Base-by-base conservation (phyloP, 2,797 vertebrate genomes). In the Scyliorhinus canicula region DNA sequence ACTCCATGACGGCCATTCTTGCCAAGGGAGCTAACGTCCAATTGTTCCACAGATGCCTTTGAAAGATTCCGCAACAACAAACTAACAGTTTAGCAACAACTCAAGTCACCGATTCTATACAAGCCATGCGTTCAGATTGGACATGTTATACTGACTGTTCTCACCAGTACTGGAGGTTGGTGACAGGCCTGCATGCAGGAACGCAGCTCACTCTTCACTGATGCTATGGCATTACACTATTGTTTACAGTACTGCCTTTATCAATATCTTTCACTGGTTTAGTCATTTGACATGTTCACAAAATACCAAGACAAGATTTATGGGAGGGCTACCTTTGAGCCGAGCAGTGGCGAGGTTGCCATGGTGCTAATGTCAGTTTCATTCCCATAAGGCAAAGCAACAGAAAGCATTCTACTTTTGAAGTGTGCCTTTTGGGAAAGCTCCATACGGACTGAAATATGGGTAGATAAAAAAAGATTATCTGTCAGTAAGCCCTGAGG, bases 291-390 rank as follows among this genome's bases (percentile, higher is more conserved):
- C 4, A 57, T 55, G 11, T 55, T 35, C 85, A 86, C 85, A 86
- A 86, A 86, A 55, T 86, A 86, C 16, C 52, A 55, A 86, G 85
- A 47, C 74, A 55, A 55, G 85, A 55, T 55, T 55, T 35, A 86
- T 19, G 31, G n/a, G 55, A 91, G n/a, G 57, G 57, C 88, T 91
- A 40, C 3, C 57, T 91, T 65, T 65, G 88, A 63, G 57, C 19
- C 40, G 0, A 21, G 60, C 21, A 9, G n/a, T 63, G n/a, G 57
- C 24, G 40, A 91, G 19, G 57, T 91, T 91, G 35, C 88, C 57
- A 91, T 65, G 85, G 85, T 88, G 55, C 85, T 88, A 88, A 60
- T 60, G 57, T 63, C 57, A 65, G 57, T 63, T 91, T 91, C 31
- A 91, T 63, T 91, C 57, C 57, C 57, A 60, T 90, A 63, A 60